phyloP scores from a whole-genome alignment of 1,140 invertebrate genomes.

The Macrotrachela quadricornifera region DNA sequence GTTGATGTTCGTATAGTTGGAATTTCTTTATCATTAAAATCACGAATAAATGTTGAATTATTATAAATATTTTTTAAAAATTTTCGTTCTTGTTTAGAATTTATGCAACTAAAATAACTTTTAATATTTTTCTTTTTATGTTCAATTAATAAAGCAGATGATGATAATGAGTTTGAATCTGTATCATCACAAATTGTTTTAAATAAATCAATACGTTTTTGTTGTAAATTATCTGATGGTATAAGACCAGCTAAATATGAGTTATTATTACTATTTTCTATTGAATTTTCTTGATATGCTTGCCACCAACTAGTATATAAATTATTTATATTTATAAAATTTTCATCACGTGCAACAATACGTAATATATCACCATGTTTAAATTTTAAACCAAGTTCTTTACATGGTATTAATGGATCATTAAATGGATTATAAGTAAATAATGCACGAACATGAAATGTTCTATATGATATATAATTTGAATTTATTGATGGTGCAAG shows the following conservation, averaged over 20 bases:
- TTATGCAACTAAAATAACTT: too few relatives aligned
- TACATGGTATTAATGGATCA: conserved; percentile 86
- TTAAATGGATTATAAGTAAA: conserved; percentile 97
- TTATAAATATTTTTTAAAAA: too few relatives aligned
- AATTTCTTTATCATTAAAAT: too few relatives aligned
- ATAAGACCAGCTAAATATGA: conserved; percentile 61
- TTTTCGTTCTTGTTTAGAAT: conserved; percentile 20
- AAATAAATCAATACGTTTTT: conserved; percentile 41
- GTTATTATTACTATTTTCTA: conserved; percentile 21
- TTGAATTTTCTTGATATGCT: conserved; percentile 31
- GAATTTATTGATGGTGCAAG: conserved; percentile 41
- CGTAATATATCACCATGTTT: conserved; percentile 81
- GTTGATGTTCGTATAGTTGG: too few relatives aligned
- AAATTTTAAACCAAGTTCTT: conserved; percentile 76
- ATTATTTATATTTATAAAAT: background rate
- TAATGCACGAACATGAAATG: conserved; percentile 62
- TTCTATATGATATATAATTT: too few relatives aligned
- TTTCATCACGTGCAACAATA: conserved; percentile 57
- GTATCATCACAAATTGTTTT: too few relatives aligned
- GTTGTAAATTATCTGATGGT: conserved; percentile 78
- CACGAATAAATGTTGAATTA: too few relatives aligned
- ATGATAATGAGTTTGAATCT: too few relatives aligned
- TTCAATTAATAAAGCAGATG: too few relatives aligned
- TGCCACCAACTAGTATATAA: conserved; percentile 42
- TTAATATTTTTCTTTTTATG: too few relatives aligned